Conservation (phyloP, 2,888 invertebrate genomes). For the Parasteatoda lunata region DNA sequence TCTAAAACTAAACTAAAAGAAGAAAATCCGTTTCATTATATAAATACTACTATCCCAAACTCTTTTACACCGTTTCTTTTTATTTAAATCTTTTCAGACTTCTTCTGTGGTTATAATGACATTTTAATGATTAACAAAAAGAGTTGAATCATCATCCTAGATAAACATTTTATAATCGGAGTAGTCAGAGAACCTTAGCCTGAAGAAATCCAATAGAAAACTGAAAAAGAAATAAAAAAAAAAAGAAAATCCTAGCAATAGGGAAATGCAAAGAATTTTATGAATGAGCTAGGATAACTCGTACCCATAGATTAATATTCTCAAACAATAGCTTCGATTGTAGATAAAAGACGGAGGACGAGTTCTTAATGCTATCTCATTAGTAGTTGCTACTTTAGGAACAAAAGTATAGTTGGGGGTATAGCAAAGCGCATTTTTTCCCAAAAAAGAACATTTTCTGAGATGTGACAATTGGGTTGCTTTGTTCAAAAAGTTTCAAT, state of each 20-base stretch:
- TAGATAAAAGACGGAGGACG: slow-evolving; percentile 42
- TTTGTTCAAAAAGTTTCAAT: background rate
- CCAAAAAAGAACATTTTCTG: background rate
- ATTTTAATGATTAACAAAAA: slow-evolving; percentile 36
- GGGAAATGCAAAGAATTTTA: slow-evolving; percentile 15
- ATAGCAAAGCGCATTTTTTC: background rate
- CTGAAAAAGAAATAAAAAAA: slow-evolving; percentile 8
- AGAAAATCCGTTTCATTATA: too few relatives aligned
- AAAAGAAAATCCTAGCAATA: slow-evolving; percentile 14
- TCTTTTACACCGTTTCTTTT: too few relatives aligned
- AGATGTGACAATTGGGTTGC: background rate
- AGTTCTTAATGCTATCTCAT: slow-evolving; percentile 50
- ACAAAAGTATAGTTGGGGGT: slow-evolving; percentile 37
- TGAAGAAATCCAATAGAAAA: background rate
- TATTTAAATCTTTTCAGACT: too few relatives aligned
- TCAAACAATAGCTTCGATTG: slow-evolving; percentile 52
- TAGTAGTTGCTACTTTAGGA: slow-evolving; percentile 49
- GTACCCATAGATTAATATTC: slow-evolving; percentile 50
- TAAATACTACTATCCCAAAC: too few relatives aligned
- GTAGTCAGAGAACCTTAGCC: background rate
- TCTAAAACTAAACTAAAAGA: too few relatives aligned
- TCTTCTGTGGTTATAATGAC: background rate
- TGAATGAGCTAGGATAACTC: slow-evolving; percentile 14
- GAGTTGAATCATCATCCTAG: slow-evolving; percentile 37
- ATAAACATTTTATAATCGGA: slow-evolving; percentile 22